Base-by-base conservation (phyloP, 2,113 vertebrate species). In the Pardalotus punctatus region DNA sequence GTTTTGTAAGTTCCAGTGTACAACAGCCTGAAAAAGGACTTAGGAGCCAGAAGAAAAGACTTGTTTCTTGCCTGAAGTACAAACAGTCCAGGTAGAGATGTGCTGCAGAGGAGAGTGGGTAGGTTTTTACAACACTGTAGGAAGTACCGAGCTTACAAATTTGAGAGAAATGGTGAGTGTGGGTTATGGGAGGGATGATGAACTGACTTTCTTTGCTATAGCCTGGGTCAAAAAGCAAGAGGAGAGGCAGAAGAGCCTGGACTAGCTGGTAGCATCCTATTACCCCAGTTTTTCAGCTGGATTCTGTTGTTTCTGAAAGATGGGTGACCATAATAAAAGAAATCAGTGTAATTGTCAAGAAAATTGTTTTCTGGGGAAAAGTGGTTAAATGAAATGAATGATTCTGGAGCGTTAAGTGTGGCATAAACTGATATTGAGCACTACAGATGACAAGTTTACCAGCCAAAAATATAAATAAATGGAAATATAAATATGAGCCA, bases 311-410 rank as follows among this genome's bases (percentile, higher is more conserved):
- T 88, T 90, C 69, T 94, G 51, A 24, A 47, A 61, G 47, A 53
- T n/a, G 16, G 33, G 16, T 38, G 84, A 25, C 9, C 19, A 42
- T 22, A 73, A 67, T 66, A 86, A 73, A 54, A 72, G 51, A 73
- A 94, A 95, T 91, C 77, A 84, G 47, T 42, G 65, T 76, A 78
- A 74, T 84, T 91, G 65, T 88, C 24, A 78, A n/a, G 54, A 67
- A 45, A 72, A 80, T 76, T 40, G 11, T 76, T 91, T 94, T 84
- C 77, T 78, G 36, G 28, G 31, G 16, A 57, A 51, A 71, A 84
- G 53, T 40, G 14, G 15, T 87, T 78, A 86, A 84, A 91, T 88
- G 7, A 62, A 91, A 86, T 51, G 7, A 86, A 65, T 57, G 1
- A 12, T 87, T 93, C 61, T 96, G 81, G 25, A 48, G 45, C 22